A percentile compares a stretch with the other conserved stretches of the same genome.
These are phyloP conservation scores for Cosmia pyralina DNA, from an alignment of 2,888 invertebrate genomes.

Conservation along the genomic window DNA sequence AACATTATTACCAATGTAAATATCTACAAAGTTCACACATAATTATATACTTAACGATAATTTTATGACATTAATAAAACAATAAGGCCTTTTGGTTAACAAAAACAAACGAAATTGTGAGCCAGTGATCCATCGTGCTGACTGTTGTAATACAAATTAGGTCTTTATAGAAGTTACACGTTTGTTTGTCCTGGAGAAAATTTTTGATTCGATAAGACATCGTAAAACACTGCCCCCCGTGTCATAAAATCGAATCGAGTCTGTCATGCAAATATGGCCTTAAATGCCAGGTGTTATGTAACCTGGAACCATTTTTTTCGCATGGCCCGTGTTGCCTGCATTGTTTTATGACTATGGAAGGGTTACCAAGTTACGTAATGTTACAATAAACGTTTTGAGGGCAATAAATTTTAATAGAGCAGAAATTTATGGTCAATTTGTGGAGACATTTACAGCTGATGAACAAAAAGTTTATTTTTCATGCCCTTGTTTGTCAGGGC, in stretches of 20 bases:
- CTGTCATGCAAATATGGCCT: conserved; percentile 79
- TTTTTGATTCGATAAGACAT: conserved; percentile 86
- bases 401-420: conserved; percentile 87
- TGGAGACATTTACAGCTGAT: conserved; percentile 87
- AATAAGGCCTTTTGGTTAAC: conserved; percentile 57
- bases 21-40: conserved; percentile 67
- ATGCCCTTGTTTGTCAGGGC: conserved; percentile 76
- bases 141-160: conserved; percentile 79
- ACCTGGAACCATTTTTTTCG: conserved; percentile 78
- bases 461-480: conserved; percentile 81
- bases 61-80: conserved; percentile 63
- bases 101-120: conserved; percentile 62
- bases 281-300: conserved; percentile 78
- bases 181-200: conserved; percentile 81
- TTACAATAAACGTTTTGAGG: conserved; percentile 85
- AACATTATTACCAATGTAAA: conserved; percentile 64
- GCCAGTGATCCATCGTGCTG: conserved; percentile 70
- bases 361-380: conserved; percentile 87
- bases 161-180: conserved; percentile 77
- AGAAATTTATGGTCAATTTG: conserved; percentile 87
- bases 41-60: conserved; percentile 63
- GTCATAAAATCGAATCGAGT: conserved; percentile 82
- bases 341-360: conserved; percentile 85
- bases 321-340: conserved; percentile 78
- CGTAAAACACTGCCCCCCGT: conserved; percentile 86